These are phyloP conservation scores for Seladonia tumulorum DNA, from an alignment of 2,888 invertebrate genomes.

Conservation along the genomic window DNA sequence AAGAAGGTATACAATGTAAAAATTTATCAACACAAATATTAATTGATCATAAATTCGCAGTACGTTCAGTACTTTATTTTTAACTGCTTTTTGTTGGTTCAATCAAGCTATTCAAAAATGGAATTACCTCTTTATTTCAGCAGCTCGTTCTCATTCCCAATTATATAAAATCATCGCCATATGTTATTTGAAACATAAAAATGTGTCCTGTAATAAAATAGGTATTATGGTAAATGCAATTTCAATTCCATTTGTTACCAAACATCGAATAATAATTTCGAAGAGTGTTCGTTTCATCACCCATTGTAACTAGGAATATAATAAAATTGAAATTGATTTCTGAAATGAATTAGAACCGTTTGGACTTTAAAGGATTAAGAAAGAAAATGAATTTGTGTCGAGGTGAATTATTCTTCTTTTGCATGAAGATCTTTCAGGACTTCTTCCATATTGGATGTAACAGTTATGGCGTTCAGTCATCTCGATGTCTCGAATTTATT, in stretches of 20 bases:
- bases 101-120: too few relatives aligned
- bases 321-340: too few relatives aligned
- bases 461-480: neutral
- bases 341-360: neutral
- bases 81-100: too few relatives aligned
- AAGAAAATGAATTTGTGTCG: neutral
- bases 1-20: neutral
- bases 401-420: neutral
- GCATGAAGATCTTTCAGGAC: neutral
- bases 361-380: neutral
- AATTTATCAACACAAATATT: neutral
- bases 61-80: too few relatives aligned
- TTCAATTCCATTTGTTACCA: neutral
- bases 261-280: neutral
- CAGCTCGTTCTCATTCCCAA: neutral
- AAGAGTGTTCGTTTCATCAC: neutral
- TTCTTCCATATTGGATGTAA: neutral
- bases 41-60: neutral
- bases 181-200: neutral
- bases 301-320: neutral
- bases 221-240: too few relatives aligned
- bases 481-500: constrained; percentile 31
- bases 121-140: too few relatives aligned
- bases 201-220: neutral
- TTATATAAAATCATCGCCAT: neutral